phyloP scores from a whole-genome alignment of 53 echinoderm and acorn worm species.

The Echinometra lucunter region DNA sequence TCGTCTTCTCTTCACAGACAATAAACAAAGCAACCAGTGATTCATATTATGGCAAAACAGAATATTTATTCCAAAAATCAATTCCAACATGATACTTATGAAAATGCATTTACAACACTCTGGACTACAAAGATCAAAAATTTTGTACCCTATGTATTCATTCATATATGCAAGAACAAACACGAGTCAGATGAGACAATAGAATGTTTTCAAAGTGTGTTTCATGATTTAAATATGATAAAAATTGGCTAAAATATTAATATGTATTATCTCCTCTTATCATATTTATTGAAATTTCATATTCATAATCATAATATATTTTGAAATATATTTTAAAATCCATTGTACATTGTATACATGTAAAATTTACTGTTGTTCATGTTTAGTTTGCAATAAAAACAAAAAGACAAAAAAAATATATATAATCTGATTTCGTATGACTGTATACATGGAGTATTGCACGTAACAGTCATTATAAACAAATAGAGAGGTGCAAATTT shows the following conservation, averaged over 20 bases:
- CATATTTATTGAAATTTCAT: too few relatives aligned
- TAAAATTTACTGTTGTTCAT: too few relatives aligned
- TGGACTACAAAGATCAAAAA: not conserved
- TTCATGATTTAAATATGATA: not conserved
- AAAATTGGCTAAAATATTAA: too few relatives aligned
- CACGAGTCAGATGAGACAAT: not conserved
- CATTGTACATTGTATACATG: too few relatives aligned
- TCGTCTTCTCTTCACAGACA: too few relatives aligned
- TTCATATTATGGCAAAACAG: not conserved
- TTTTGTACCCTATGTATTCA: not conserved
- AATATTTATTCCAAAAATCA: not conserved
- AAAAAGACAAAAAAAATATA: too few relatives aligned
- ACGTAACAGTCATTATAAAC: slow-evolving; percentile 1
- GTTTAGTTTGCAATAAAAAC: too few relatives aligned
- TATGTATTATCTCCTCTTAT: too few relatives aligned
- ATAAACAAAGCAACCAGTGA: not conserved
- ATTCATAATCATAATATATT: too few relatives aligned
- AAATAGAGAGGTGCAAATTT: not conserved
- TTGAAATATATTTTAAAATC: too few relatives aligned
- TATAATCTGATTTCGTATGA: not conserved
- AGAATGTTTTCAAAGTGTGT: not conserved
- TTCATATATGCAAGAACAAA: not conserved
- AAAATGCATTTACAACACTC: not conserved
- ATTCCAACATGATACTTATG: not conserved
- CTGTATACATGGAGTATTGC: slow-evolving; percentile 40